Percentiles rank a stretch among this genome's conserved stretches.
Conservation (phyloP, 2,888 invertebrate genomes). For the Enchytraeus crypticus region DNA sequence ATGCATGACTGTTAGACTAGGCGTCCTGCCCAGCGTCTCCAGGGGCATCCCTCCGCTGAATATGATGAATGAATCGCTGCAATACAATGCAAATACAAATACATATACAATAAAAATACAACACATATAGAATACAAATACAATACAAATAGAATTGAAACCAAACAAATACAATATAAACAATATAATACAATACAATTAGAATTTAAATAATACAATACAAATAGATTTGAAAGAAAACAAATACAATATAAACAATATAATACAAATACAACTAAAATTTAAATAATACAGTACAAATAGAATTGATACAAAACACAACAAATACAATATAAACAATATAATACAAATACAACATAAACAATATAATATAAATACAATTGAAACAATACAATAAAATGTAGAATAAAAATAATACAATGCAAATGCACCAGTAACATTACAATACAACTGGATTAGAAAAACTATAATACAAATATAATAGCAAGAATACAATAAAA, state of each 20-base stretch:
- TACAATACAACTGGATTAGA: neutral
- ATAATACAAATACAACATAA: neutral
- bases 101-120: too few species aligned
- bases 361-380: neutral
- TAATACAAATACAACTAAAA: neutral
- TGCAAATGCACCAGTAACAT: conserved; percentile 8
- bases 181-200: neutral
- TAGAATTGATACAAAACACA: neutral
- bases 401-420: too few species aligned
- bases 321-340: neutral
- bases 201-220: neutral
- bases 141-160: too few species aligned
- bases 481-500: too few species aligned
- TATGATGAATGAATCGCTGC: conserved; percentile 76
- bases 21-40: conserved; percentile 60
- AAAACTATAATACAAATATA: neutral
- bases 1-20: conserved; percentile 89
- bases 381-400: neutral
- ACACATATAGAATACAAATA: too few species aligned
- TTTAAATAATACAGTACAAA: neutral
- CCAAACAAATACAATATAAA: neutral
- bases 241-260: neutral
- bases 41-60: conserved; percentile 87
- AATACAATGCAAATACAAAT: neutral
- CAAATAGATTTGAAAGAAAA: neutral